Evolutionary conservation across 2,888 invertebrate species (phyloP).

Genomic region (Ceramica pisi): DNA sequence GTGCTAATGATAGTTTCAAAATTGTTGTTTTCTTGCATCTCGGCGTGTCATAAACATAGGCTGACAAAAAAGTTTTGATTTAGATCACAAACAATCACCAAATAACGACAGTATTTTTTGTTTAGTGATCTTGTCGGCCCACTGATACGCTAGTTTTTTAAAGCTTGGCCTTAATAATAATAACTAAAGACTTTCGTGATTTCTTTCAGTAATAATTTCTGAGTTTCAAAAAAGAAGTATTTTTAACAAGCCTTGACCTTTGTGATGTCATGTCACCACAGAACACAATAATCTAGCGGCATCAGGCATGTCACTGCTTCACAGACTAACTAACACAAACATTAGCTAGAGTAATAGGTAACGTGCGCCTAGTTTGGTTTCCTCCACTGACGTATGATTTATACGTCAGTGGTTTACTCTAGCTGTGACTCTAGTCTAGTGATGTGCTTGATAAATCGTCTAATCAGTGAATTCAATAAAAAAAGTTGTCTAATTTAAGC

Average conservation of each 20-base stretch:
- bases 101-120: conserved; percentile 10
- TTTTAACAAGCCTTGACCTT: conserved; percentile 55
- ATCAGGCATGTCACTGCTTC: conserved; percentile 11
- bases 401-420: too few relatives aligned
- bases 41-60: conserved; percentile 69
- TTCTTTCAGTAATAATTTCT: conserved; percentile 33
- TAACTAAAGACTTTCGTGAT: conserved; percentile 28
- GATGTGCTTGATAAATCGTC: conserved; percentile 5
- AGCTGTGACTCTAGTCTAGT: conserved; percentile 44
- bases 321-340: neutral
- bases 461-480: conserved; percentile 17
- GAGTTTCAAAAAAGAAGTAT: conserved; percentile 51
- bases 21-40: conserved; percentile 86
- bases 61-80: conserved; percentile 77
- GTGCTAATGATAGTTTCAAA: conserved; percentile 85
- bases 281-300: too few relatives aligned
- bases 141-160: neutral
- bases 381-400: too few relatives aligned
- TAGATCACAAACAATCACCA: conserved; percentile 48
- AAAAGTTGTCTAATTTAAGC: too few relatives aligned
- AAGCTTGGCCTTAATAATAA: neutral
- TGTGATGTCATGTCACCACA: conserved; percentile 40
- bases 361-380: too few relatives aligned
- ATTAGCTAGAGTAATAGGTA: too few relatives aligned
- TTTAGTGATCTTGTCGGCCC: conserved; percentile 7